Evolutionary conservation across 1,140 invertebrate species (phyloP), one percentile per base, ranked within the genome.

Genomic region (Drosophila gunungcola): DNA sequence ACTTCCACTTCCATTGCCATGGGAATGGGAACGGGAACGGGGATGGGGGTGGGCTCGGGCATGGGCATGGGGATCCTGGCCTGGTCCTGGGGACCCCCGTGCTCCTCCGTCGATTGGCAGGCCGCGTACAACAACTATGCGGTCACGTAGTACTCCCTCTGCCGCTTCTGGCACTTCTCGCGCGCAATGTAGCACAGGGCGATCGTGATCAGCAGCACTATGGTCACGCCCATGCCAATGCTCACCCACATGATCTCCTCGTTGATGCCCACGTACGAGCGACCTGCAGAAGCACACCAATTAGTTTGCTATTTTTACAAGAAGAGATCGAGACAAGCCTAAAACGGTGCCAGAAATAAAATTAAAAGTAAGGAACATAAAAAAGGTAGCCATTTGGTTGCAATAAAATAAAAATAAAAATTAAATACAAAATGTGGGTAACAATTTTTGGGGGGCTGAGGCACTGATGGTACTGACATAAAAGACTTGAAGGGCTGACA

Each of bases 231-330:
- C 96, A 97, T 97, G 21, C 96, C 96, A 80, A 97, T 96, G 92
- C 96, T 96, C 77, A 96, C 96, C 96, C 96, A 97, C 80, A 97
- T 97, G 73, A 97, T 97, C 90, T 96, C 96, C 92, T 97, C 96
- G 92, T 97, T 97, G 89, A 97, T 96, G 27, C 96, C 96, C 78
- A 95, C 96, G 69, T 95, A 95, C 16, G 95, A 96, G 68, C 95
- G 95, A 21, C 95, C 95, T 96, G 93, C n/a, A 32, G 6, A 7
- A 32, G 29, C 29, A 32, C 29, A 32, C 6, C 29, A 2, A 32
- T 32, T 7, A 32, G n/a, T n/a, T n/a, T n/a, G n/a, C n/a, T n/a
- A n/a, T n/a, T n/a, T n/a, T n/a, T n/a, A n/a, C n/a, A n/a, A n/a
- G n/a, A n/a, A n/a, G n/a, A n/a, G n/a, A n/a, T n/a, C n/a, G n/a